Percentiles rank a stretch among this genome's conserved stretches.
These are phyloP conservation scores for Lydus trimaculatus DNA, from an alignment of 2,888 invertebrate genomes.

Conservation along the genomic window DNA sequence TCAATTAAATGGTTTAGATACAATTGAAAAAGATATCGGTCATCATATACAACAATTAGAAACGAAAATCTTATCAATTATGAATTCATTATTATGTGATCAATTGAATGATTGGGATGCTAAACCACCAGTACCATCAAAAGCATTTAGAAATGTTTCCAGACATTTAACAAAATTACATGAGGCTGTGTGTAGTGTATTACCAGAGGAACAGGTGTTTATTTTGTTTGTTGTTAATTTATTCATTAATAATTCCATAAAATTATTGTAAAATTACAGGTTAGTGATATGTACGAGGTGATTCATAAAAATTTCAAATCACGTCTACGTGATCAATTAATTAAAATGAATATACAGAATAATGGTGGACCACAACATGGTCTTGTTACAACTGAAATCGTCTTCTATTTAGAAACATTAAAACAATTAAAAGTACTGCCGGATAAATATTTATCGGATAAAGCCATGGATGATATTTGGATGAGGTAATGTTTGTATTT, in stretches of 20 bases:
- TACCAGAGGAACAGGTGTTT: conserved; percentile 78
- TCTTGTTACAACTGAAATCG: conserved; percentile 89
- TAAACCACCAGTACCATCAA: conserved; percentile 93
- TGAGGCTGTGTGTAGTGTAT: conserved; percentile 86
- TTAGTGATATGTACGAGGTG: conserved; percentile 63
- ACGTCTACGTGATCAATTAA: conserved; percentile 82
- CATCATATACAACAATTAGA: conserved; percentile 94
- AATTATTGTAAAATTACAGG: conserved; percentile 40
- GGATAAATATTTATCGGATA: conserved; percentile 74
- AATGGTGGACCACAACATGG: conserved; percentile 98
- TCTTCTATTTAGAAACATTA: conserved; percentile 89
- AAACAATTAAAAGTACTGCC: conserved; percentile 81
- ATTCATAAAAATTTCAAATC: conserved; percentile 88
- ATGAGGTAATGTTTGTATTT: conserved; percentile 62
- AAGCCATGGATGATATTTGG: conserved; percentile 87
- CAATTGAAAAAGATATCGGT: conserved; percentile 79
- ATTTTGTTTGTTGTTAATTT: not conserved
- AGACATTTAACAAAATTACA: conserved; percentile 90
- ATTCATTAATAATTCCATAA: not conserved
- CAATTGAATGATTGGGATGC: conserved; percentile 92
- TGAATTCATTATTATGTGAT: conserved; percentile 82
- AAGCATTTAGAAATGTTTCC: conserved; percentile 85
- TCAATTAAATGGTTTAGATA: conserved; percentile 68
- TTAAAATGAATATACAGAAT: conserved; percentile 87
- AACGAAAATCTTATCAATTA: conserved; percentile 88